phyloP scores from a whole-genome alignment of 2,113 vertebrate species.

The Marmota flaviventris region DNA sequence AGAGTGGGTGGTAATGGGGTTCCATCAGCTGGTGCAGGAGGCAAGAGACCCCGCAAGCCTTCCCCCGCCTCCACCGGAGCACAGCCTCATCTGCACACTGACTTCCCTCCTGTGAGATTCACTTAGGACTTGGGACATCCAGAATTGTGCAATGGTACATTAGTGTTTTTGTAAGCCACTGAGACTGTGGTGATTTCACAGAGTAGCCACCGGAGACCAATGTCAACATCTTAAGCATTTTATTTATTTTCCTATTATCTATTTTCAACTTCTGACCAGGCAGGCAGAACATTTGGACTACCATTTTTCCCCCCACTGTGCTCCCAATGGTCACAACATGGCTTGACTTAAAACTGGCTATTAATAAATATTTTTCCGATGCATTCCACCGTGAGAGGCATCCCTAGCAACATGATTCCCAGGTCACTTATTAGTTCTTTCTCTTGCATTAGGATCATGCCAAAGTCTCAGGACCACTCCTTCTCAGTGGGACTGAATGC shows the following conservation, averaged over 20 bases:
- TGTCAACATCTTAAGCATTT: background rate
- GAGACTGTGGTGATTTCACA: background rate
- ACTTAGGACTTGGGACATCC: background rate
- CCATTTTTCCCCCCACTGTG: background rate
- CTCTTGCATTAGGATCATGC: rapidly evolving
- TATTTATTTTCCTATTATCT: background rate
- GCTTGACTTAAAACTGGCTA: background rate
- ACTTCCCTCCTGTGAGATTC: background rate
- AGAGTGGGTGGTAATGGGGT: background rate
- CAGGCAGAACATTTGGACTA: background rate
- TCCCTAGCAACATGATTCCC: no score
- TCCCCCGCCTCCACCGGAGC: background rate
- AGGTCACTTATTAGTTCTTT: background rate
- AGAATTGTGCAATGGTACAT: background rate
- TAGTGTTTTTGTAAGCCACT: background rate
- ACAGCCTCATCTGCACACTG: background rate
- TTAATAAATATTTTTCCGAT: background rate
- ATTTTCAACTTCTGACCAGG: background rate
- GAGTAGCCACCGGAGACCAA: background rate
- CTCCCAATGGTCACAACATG: background rate
- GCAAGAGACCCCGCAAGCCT: background rate
- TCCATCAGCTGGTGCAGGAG: no score
- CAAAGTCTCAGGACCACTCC: background rate
- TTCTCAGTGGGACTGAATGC: background rate
- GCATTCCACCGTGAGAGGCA: background rate